Evolutionary conservation across 2,797 vertebrate genomes (phyloP).

Genomic region (Heliangelus exortis): DNA sequence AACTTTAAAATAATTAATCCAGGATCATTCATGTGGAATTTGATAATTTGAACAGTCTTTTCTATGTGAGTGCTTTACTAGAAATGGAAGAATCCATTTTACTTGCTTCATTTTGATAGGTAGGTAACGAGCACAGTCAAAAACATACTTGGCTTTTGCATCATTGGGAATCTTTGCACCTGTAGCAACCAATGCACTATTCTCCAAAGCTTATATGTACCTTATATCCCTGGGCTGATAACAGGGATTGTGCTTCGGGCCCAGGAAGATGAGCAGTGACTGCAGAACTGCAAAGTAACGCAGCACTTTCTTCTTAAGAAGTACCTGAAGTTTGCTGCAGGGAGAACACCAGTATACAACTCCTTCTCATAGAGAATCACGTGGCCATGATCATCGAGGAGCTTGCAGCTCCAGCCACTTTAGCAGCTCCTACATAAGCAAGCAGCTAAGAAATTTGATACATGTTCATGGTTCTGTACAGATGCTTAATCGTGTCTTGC

Average conservation of each 20-base stretch:
- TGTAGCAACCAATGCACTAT: neutral
- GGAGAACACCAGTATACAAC: neutral
- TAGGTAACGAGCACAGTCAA: neutral
- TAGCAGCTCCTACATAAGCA: neutral
- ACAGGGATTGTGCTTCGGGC: neutral
- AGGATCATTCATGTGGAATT: neutral
- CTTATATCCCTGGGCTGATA: neutral
- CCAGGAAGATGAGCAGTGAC: neutral
- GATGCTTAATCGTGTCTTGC: neutral
- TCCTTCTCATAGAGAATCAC: neutral
- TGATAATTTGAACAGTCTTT: neutral
- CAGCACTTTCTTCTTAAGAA: neutral
- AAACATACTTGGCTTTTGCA: neutral
- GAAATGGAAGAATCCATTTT: neutral
- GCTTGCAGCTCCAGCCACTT: neutral
- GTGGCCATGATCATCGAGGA: neutral
- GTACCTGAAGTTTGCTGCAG: neutral
- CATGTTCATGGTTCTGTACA: neutral
- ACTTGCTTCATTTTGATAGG: too few relatives aligned
- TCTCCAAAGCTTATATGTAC: neutral
- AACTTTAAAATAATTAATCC: neutral
- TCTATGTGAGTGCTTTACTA: neutral
- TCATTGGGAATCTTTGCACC: neutral
- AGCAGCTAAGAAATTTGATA: neutral
- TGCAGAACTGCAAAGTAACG: neutral